Evolutionary conservation across 1,140 invertebrate genomes (phyloP).

Genomic region (Megalopta genalis): DNA sequence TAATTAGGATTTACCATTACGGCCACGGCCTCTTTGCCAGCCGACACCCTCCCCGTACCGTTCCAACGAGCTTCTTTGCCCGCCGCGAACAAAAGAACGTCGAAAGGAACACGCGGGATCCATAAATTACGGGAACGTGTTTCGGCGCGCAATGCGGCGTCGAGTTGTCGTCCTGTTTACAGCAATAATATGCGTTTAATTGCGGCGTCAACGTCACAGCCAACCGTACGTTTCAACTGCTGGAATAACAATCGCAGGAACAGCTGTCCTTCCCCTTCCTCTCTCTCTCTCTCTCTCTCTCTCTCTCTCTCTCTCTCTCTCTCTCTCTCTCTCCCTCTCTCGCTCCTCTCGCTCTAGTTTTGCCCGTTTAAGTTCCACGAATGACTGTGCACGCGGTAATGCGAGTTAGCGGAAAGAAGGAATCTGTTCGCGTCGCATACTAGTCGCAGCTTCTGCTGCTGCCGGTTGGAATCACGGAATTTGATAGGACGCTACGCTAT

Average conservation of each 20-base stretch:
- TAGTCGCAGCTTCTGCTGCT: too few species aligned
- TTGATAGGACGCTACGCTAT: too few species aligned
- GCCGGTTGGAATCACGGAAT: too few species aligned
- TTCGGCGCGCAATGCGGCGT: too few species aligned
- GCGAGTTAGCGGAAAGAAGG: background rate
- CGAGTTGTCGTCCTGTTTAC: conserved; percentile 44
- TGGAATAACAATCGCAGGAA: conserved; percentile 58
- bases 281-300: background rate
- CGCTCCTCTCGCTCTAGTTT: too few species aligned
- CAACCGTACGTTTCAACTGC: conserved; percentile 28
- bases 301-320: background rate
- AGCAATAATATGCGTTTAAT: conserved; percentile 66
- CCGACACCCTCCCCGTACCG: background rate
- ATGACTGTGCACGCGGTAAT: background rate
- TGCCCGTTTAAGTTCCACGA: background rate
- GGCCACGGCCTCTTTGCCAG: too few species aligned
- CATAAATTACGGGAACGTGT: conserved; percentile 26
- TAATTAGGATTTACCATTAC: conserved; percentile 27
- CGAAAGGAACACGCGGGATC: background rate
- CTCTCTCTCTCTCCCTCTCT: background rate
- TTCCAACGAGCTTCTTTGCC: too few species aligned
- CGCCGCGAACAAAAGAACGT: background rate
- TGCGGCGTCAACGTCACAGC: conserved; percentile 57
- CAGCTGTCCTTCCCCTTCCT: background rate
- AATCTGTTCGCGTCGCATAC: background rate